phyloP scores from a whole-genome alignment of 2,113 vertebrate genomes.

The rabbit (Oryctolagus cuniculus) region mOryCun1.1 NC_091439.1:106255501-106256000 shows the following conservation, averaged over 20 bases:
- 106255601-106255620: background rate
- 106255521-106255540: background rate
- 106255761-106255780: background rate
- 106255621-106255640: background rate
- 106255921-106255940: background rate
- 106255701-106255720: background rate
- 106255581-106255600: background rate
- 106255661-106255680: background rate
- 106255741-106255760: background rate
- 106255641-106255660: background rate
- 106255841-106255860: background rate
- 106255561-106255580: background rate
- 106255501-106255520: background rate
- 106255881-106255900: background rate
- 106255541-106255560: background rate
- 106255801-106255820: background rate
- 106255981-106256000: background rate
- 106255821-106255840: background rate
- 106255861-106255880: background rate
- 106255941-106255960: background rate
- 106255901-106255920: background rate
- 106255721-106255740: background rate
- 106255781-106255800: background rate
- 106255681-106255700: background rate
- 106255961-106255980: background rate